Evolutionary conservation across 92 coral and sea anemone species (phyloP).

Genomic region (Siderastrea siderea): DNA sequence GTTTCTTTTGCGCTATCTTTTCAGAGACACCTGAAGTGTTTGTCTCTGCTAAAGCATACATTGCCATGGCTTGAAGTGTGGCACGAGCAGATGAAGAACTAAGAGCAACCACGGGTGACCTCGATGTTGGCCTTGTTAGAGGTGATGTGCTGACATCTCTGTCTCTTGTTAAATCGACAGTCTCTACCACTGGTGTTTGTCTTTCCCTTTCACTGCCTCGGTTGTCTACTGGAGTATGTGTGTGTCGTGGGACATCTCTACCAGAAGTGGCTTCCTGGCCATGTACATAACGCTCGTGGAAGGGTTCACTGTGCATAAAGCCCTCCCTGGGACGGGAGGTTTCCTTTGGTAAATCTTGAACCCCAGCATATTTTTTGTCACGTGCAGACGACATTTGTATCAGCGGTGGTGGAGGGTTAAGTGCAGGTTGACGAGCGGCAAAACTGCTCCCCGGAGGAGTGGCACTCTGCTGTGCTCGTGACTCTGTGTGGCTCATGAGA

Average conservation of each 20-base stretch:
- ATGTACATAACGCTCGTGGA: conserved; percentile 21
- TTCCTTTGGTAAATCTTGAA: conserved; percentile 31
- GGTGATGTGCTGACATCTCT: conserved; percentile 54
- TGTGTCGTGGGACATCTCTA: conserved; percentile 17
- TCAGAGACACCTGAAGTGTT: conserved; percentile 63
- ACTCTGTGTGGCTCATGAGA: conserved; percentile 24
- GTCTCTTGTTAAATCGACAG: conserved; percentile 85
- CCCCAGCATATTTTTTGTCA: conserved; percentile 35
- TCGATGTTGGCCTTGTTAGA: conserved; percentile 30
- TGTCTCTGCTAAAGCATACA: conserved; percentile 62
- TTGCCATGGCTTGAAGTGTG: conserved; percentile 84
- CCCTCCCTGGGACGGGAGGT: conserved; percentile 38
- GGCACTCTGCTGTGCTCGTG: conserved; percentile 15
- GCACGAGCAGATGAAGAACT: conserved; percentile 86
- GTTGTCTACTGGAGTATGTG: conserved; percentile 29
- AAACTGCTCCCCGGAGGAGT: conserved; percentile 43
- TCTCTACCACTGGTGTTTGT: conserved; percentile 57
- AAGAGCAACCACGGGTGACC: conserved; percentile 33
- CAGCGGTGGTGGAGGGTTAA: conserved; percentile 92
- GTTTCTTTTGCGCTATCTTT: conserved; percentile 49
- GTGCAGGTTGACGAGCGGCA: conserved; percentile 6
- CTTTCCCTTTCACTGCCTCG: conserved; percentile 45
- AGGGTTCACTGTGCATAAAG: conserved; percentile 1
- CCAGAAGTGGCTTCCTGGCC: conserved; percentile 1
- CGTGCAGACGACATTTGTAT: conserved; percentile 87